Evolutionary conservation across 2,113 vertebrate genomes (phyloP).

Genomic region (Dasyprocta punctata): DNA sequence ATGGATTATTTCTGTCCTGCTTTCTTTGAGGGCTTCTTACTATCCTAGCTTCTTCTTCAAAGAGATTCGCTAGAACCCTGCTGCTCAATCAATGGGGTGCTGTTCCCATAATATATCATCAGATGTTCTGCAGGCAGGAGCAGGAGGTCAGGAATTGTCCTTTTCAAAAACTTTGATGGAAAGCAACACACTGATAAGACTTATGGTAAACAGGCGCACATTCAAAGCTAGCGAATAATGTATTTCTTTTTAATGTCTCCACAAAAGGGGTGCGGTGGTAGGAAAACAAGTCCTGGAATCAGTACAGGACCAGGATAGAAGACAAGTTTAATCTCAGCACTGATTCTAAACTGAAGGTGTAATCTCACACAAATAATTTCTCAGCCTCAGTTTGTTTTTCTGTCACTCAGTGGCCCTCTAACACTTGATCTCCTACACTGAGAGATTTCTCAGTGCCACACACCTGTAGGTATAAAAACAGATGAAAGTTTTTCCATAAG

Average conservation of each 20-base stretch:
- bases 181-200: background rate
- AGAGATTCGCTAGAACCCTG: background rate
- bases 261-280: background rate
- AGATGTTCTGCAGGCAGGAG: background rate
- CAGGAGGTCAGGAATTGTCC: background rate
- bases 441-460: background rate
- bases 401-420: background rate
- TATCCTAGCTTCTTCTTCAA: conserved; percentile 21
- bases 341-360: background rate
- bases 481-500: background rate
- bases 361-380: background rate
- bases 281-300: background rate
- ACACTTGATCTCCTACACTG: background rate
- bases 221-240: background rate
- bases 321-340: background rate
- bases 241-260: background rate
- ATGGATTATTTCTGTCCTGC: conserved; percentile 1
- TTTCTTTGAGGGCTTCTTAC: conserved; percentile 14
- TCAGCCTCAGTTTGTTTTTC: background rate
- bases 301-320: background rate
- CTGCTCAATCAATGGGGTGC: background rate
- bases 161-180: conserved; percentile 53
- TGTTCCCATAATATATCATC: conserved; percentile 26
- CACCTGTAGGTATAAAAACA: background rate
- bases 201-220: background rate